These are phyloP conservation scores for Cyclophora albipunctata DNA, from an alignment of 2,888 invertebrate species.

Conservation along the genomic window DNA sequence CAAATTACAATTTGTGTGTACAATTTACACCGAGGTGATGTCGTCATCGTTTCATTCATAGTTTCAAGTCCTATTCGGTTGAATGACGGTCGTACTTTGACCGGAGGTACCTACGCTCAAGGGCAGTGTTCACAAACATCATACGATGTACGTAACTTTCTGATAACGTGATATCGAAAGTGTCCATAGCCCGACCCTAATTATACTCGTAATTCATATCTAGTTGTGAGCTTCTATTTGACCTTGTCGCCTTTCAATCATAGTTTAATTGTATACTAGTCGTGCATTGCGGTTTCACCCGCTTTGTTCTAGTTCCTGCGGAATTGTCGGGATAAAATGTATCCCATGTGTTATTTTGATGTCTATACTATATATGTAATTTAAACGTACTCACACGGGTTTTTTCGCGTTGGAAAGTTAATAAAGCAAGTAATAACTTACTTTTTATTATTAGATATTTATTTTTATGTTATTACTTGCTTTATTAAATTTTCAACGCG, in stretches of 20 bases:
- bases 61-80: conserved; percentile 2
- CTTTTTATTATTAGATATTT: too few species aligned
- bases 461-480: too few species aligned
- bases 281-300: too few species aligned
- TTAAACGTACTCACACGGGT: too few species aligned
- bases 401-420: too few species aligned
- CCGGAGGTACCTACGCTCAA: conserved; percentile 46
- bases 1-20: not conserved
- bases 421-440: too few species aligned
- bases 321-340: too few species aligned
- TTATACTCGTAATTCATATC: conserved; percentile 3
- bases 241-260: conserved; percentile 2
- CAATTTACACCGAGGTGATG: conserved; percentile 14
- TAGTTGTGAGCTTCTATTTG: conserved; percentile 4
- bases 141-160: conserved; percentile 16
- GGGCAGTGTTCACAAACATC: conserved; percentile 33
- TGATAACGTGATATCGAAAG: conserved; percentile 11
- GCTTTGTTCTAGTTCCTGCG: too few species aligned
- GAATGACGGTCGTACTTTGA: conserved; percentile 9
- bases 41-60: conserved; percentile 34
- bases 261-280: too few species aligned
- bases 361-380: too few species aligned
- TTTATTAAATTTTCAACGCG: too few species aligned
- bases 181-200: conserved; percentile 10
- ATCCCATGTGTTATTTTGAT: too few species aligned